phyloP scores from a whole-genome alignment of 2,888 invertebrate genomes.

The Candidula unifasciata region DNA sequence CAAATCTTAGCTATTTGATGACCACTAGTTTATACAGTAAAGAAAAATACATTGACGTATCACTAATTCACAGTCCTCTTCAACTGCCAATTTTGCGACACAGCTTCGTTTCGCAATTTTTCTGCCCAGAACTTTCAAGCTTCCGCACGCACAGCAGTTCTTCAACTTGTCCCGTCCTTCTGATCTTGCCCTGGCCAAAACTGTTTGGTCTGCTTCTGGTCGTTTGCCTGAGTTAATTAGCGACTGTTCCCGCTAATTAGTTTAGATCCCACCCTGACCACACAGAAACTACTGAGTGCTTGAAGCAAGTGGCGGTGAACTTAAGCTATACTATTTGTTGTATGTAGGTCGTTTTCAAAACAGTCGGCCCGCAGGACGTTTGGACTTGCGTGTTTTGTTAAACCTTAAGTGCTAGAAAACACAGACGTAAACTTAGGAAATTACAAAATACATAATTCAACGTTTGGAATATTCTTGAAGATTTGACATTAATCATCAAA shows the following conservation, averaged over 20 bases:
- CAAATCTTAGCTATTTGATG: too few species aligned
- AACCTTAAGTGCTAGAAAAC: not conserved
- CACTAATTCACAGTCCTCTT: too few species aligned
- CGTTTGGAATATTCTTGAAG: not conserved
- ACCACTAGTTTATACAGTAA: too few species aligned
- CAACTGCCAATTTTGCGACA: too few species aligned
- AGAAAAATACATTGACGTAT: too few species aligned
- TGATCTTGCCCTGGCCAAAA: not conserved
- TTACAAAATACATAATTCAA: not conserved
- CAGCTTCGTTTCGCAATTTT: too few species aligned
- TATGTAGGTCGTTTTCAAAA: not conserved
- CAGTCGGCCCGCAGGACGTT: not conserved
- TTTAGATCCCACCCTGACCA: not conserved
- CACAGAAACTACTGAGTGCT: not conserved
- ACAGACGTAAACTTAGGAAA: not conserved
- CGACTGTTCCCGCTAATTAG: not conserved
- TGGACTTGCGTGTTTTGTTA: not conserved
- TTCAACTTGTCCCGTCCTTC: conserved; percentile 1
- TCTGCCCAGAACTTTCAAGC: not conserved
- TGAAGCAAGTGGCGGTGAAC: not conserved
- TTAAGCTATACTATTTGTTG: not conserved
- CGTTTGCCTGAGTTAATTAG: not conserved
- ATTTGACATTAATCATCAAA: too few species aligned
- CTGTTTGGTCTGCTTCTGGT: not conserved
- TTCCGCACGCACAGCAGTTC: not conserved